phyloP scores from a whole-genome alignment of 1,140 invertebrate species.

The Calliopsis andreniformis region DNA sequence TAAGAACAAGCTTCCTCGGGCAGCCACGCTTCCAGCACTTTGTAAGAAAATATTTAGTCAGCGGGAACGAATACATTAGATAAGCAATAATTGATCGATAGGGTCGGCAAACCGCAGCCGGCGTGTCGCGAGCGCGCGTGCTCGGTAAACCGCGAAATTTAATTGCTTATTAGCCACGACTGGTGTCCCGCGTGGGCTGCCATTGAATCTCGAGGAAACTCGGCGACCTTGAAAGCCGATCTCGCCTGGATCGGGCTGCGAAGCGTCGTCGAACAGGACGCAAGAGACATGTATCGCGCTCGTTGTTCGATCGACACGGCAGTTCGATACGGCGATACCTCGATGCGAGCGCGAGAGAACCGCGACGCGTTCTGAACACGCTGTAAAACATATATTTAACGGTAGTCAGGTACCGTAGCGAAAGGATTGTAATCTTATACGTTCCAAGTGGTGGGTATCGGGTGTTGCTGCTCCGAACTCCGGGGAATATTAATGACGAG shows the following conservation, averaged over 20 bases:
- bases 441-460: conserved; percentile 64
- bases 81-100: neutral
- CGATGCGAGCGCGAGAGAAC: neutral
- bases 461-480: conserved; percentile 59
- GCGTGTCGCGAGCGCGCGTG: conserved; percentile 7
- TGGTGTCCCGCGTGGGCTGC: neutral
- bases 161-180: conserved; percentile 29
- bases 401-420: conserved; percentile 65
- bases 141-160: conserved; percentile 37
- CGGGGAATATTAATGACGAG: conserved; percentile 60
- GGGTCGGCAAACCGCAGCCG: neutral
- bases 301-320: conserved; percentile 16
- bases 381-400: conserved; percentile 68
- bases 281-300: conserved; percentile 40
- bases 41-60: no score
- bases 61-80: neutral
- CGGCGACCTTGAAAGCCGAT: conserved; percentile 57
- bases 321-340: conserved; percentile 17
- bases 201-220: conserved; percentile 17
- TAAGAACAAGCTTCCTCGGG: no score
- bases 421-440: conserved; percentile 65
- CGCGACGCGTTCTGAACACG: conserved; percentile 38
- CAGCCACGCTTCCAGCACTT: no score
- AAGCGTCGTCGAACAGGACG: conserved; percentile 19
- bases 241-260: conserved; percentile 10